phyloP scores from a whole-genome alignment of 2,888 invertebrate genomes.

The Leucoptera coffeella region DNA sequence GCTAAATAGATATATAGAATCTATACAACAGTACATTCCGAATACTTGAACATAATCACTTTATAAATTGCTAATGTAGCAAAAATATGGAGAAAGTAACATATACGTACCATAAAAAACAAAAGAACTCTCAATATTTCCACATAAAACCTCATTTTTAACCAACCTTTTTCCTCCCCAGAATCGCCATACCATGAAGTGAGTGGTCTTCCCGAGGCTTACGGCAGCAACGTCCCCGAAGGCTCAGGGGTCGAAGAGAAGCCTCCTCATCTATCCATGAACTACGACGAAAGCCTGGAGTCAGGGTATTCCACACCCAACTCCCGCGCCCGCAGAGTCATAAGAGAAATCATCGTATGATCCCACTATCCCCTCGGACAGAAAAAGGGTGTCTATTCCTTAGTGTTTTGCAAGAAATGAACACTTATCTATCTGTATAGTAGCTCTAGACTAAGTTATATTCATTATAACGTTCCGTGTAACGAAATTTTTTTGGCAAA shows the following conservation, averaged over 20 bases:
- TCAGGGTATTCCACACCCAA: conserved; percentile 93
- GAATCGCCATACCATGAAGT: conserved; percentile 94
- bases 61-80: no score
- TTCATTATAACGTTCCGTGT: no score
- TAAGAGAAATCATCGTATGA: conserved; percentile 91
- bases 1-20: no score
- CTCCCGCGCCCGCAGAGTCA: conserved; percentile 85
- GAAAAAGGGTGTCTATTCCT: neutral
- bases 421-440: no score
- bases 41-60: no score
- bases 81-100: no score
- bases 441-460: no score
- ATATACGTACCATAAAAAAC: no score
- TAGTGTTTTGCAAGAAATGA: no score
- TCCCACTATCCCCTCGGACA: conserved; percentile 5
- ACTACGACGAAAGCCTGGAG: conserved; percentile 90
- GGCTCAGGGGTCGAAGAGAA: conserved; percentile 63
- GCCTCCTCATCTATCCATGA: conserved; percentile 80
- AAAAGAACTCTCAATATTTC: no score
- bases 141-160: conserved; percentile 2
- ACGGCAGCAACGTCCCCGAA: conserved; percentile 65
- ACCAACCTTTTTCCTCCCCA: conserved; percentile 21
- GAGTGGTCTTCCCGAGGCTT: conserved; percentile 85
- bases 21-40: no score
- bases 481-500: no score